Evolutionary conservation across 2,797 vertebrate genomes (phyloP).

Genomic region (Lacerta bilineata): DNA sequence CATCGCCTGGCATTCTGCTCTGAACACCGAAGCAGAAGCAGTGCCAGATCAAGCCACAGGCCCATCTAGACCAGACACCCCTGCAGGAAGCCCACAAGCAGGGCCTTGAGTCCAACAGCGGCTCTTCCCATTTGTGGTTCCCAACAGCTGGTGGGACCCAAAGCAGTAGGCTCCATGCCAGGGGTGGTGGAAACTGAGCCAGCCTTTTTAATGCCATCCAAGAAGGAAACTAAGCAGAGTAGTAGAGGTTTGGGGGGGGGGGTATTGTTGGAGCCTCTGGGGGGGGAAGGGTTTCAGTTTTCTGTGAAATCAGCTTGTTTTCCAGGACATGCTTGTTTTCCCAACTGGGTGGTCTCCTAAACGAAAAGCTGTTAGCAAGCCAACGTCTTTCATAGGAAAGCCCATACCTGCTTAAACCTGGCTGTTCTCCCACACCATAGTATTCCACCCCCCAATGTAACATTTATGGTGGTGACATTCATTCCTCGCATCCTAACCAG

Average conservation of each 20-base stretch:
- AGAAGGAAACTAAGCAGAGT: background rate
- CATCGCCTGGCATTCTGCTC: too few species aligned
- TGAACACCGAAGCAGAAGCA: too few species aligned
- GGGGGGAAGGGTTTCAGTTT: background rate
- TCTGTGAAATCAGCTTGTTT: background rate
- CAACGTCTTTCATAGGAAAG: background rate
- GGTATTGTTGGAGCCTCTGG: background rate
- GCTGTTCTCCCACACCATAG: background rate
- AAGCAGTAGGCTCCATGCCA: background rate
- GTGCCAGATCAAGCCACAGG: too few species aligned
- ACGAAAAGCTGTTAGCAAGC: background rate
- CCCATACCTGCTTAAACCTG: background rate
- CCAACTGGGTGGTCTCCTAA: background rate
- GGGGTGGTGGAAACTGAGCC: background rate
- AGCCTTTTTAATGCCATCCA: background rate
- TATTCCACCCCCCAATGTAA: background rate
- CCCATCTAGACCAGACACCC: too few species aligned
- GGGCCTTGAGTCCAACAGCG: too few species aligned
- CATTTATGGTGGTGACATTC: background rate
- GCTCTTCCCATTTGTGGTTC: too few species aligned
- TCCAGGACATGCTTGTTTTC: background rate
- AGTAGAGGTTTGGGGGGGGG: too few species aligned
- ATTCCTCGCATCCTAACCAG: background rate
- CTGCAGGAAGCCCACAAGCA: too few species aligned
- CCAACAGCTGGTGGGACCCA: background rate